Evolutionary conservation across 2,797 vertebrate genomes (phyloP), one percentile per base, ranked within the genome.

Genomic region (Pangasius larnaudii): DNA sequence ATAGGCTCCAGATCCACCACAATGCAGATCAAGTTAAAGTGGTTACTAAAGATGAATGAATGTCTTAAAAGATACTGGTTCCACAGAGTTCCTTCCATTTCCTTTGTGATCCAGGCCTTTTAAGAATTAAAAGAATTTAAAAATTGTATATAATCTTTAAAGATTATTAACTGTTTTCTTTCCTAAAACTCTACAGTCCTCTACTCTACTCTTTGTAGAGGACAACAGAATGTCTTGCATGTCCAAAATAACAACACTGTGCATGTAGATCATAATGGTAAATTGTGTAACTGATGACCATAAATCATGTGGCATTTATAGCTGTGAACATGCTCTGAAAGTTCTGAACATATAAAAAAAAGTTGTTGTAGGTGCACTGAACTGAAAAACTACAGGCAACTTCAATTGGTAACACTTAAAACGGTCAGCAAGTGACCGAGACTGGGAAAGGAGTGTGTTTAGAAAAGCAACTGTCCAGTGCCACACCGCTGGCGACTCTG

Each of bases 401-500:
- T 58, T 58, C 30, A 22, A 56, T 2, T 30, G 51, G 30, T 36
- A 79, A 33, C 51, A 22, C 18, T 78, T 33, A 24, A 58, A 58
- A 39, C 30, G 3, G 18, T 36, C 51, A 36, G 33, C 53, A 58
- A n/a, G 63, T 53, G 61, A 18, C 58, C 3, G 14, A 42, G 81
- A 59, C 69, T 30, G 39, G 85, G 75, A 53, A 53, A 74, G 75
- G 74, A 79, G 51, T 86, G 75, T 65, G 27, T 81, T 36, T 51
- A 63, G 61, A 33, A 61, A 88, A 79, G 75, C 81, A 36, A 46
- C 27, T 72, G 80, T 87, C 65, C 49, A 49, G 63, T 67, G 85
- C 87, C 85, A 86, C 89, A 89, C 86, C 86, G 22, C 88, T 56
- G 84, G 86, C 61, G 85, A 86, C 89, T 79, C 61, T 56, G 87